Evolutionary conservation across 2,113 vertebrate species (phyloP).

Genomic region (Lonchura striata): DNA sequence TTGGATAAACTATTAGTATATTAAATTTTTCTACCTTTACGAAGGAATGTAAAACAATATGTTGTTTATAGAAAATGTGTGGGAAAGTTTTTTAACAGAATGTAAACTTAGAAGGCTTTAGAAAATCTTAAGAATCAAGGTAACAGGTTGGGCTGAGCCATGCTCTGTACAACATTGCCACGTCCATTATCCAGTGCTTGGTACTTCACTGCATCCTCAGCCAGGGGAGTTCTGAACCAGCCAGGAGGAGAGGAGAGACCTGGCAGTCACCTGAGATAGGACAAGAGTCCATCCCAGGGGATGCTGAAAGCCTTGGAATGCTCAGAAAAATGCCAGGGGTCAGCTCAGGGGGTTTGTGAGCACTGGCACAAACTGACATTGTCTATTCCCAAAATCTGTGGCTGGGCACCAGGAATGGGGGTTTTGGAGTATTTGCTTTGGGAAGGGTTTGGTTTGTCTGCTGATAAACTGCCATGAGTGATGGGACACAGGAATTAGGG

Average conservation of each 20-base stretch:
- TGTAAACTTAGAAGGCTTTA: no score
- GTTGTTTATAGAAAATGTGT: no score
- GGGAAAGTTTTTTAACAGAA: no score
- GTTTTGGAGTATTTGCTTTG: neutral
- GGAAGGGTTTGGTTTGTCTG: neutral
- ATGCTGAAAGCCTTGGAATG: neutral
- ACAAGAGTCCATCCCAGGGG: neutral
- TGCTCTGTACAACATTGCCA: accelerated
- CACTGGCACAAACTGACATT: neutral
- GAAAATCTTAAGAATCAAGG: no score
- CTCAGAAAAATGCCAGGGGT: neutral
- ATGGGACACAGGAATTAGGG: neutral
- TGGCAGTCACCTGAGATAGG: neutral
- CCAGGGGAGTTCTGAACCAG: neutral
- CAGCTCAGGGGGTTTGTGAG: neutral
- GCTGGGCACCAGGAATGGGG: neutral
- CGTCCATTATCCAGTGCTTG: neutral
- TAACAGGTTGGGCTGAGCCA: neutral
- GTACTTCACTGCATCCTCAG: neutral
- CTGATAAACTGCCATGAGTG: neutral
- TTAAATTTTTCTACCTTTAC: no score
- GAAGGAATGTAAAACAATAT: no score
- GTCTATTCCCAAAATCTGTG: neutral
- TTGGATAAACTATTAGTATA: no score
- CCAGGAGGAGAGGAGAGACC: neutral